These are phyloP conservation scores for Venturia canescens DNA, from an alignment of 1,140 invertebrate species.

Conservation along the genomic window DNA sequence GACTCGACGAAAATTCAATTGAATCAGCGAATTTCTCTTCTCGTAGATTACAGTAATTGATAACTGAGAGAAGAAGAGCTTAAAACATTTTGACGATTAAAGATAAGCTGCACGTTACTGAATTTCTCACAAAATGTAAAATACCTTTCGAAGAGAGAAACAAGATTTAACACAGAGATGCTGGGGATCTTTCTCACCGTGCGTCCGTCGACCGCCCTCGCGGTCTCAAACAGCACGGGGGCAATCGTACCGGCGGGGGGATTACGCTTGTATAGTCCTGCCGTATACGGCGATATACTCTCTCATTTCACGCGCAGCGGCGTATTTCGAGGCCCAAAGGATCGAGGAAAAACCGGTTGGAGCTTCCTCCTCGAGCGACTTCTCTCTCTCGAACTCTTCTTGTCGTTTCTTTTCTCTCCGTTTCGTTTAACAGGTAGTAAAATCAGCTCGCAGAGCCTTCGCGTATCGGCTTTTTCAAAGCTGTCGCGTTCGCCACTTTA, in stretches of 20 bases:
- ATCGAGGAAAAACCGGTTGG: conserved; percentile 42
- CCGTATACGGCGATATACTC: conserved; percentile 40
- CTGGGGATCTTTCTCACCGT: conserved; percentile 15
- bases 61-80: too few species aligned
- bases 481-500: not conserved
- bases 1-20: too few species aligned
- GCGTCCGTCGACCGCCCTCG: conserved; percentile 26
- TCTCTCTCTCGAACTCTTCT: conserved; percentile 2
- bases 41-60: too few species aligned
- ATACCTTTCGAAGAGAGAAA: conserved; percentile 4
- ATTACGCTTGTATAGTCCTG: conserved; percentile 36
- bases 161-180: conserved; percentile 26
- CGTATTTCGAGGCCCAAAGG: conserved; percentile 31
- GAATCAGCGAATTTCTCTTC: too few species aligned
- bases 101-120: not conserved
- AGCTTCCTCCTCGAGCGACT: conserved; percentile 26
- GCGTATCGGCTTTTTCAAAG: conserved; percentile 9
- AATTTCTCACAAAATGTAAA: not conserved
- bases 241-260: conserved; percentile 32
- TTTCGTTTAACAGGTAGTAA: conserved; percentile 23
- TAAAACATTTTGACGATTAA: not conserved
- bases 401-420: not conserved
- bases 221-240: not conserved
- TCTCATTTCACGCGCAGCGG: not conserved
- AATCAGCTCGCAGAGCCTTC: not conserved